phyloP scores from a whole-genome alignment of 2,888 invertebrate genomes.

The Drosophila seclusa region DNA sequence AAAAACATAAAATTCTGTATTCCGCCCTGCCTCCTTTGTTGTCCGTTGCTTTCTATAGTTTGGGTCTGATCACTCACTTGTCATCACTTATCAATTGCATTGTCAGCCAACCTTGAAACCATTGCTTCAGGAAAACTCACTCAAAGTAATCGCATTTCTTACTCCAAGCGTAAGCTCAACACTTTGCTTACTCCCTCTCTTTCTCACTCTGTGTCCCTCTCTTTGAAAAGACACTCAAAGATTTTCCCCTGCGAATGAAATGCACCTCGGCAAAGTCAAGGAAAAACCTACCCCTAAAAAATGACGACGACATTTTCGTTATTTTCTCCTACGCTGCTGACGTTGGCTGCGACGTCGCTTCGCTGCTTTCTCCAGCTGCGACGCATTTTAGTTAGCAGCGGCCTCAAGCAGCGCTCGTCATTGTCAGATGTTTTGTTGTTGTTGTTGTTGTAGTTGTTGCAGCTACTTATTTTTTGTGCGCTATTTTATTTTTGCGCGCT shows the following conservation, averaged over 20 bases:
- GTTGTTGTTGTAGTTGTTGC: slow-evolving; percentile 48
- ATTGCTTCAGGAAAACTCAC: slow-evolving; percentile 36
- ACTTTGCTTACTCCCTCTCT: neutral
- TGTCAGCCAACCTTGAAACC: slow-evolving; percentile 52
- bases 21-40: neutral
- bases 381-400: slow-evolving; percentile 73
- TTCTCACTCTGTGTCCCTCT: slow-evolving; percentile 9
- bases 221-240: slow-evolving; percentile 37
- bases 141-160: slow-evolving; percentile 32
- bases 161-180: slow-evolving; percentile 7
- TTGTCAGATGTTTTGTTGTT: slow-evolving; percentile 50
- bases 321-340: slow-evolving; percentile 65
- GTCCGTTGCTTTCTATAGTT: neutral
- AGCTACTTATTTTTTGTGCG: slow-evolving; percentile 73
- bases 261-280: slow-evolving; percentile 40
- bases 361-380: slow-evolving; percentile 63
- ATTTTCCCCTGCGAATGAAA: slow-evolving; percentile 41
- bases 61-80: slow-evolving; percentile 5
- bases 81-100: slow-evolving; percentile 33
- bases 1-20: neutral
- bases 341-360: slow-evolving; percentile 40
- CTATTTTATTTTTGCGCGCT: slow-evolving; percentile 78
- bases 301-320: slow-evolving; percentile 41
- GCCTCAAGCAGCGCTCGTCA: slow-evolving; percentile 64
- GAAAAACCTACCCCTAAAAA: slow-evolving; percentile 61